phyloP scores from a whole-genome alignment of 2,797 vertebrate genomes.

The Craterocephalus amniculus region DNA sequence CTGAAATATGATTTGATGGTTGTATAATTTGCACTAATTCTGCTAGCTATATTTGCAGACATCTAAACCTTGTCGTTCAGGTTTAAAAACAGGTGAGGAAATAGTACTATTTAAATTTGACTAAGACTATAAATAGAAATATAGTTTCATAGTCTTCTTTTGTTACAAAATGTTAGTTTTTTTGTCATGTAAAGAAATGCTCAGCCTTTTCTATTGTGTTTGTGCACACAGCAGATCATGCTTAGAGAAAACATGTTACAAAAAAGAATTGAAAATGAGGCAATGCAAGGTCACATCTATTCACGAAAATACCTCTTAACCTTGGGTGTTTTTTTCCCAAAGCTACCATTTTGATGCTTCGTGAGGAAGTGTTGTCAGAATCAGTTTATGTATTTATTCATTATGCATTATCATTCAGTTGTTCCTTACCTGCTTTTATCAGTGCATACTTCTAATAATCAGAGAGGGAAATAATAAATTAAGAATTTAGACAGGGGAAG shows the following conservation, averaged over 20 bases:
- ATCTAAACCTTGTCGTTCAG: no score
- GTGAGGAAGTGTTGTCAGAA: neutral
- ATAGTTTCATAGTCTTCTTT: no score
- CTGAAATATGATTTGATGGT: neutral
- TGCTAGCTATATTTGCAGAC: no score
- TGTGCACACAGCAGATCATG: neutral
- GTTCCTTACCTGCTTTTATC: neutral
- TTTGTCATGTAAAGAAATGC: neutral
- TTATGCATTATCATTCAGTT: neutral
- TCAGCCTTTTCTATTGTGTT: neutral
- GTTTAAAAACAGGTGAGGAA: no score
- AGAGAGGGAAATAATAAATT: conserved; percentile 4
- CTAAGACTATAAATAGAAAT: no score
- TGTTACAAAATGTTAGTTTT: neutral
- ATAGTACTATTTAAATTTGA: no score
- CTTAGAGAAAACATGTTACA: neutral
- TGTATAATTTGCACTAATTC: no score
- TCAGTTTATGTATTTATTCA: conserved; percentile 5
- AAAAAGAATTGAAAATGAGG: neutral
- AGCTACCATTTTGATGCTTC: neutral
- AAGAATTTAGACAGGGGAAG: conserved; percentile 10
- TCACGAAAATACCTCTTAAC: conserved; percentile 5
- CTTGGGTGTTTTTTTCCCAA: conserved; percentile 5
- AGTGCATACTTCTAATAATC: neutral
- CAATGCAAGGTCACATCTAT: conserved; percentile 3